These are phyloP conservation scores for Hylyphantes graminicola DNA, from an alignment of 1,140 invertebrate species.

Conservation along the genomic window DNA sequence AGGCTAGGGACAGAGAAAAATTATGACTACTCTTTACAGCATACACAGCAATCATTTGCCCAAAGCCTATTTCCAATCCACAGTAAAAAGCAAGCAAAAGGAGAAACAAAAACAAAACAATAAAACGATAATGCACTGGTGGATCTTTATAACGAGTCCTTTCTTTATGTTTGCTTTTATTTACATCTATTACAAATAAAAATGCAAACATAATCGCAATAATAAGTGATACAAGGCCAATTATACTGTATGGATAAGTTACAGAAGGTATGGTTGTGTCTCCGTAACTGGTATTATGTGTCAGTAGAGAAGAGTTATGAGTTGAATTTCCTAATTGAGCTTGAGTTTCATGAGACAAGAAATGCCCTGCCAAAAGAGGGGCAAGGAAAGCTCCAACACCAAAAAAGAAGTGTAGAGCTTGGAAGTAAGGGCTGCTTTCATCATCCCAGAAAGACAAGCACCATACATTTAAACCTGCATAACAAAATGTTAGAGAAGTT, in stretches of 20 bases:
- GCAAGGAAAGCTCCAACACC: conserved; percentile 72
- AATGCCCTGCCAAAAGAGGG: conserved; percentile 70
- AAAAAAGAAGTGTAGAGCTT: conserved; percentile 72
- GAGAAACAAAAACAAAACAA: conserved; percentile 19
- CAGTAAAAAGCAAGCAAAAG: conserved; percentile 69
- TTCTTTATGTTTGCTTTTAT: conserved; percentile 11
- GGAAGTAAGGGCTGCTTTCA: conserved; percentile 71
- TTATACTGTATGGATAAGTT: conserved; percentile 36
- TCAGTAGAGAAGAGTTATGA: background rate
- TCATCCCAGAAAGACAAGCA: conserved; percentile 71
- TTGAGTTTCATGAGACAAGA: conserved; percentile 64
- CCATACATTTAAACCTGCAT: conserved; percentile 71
- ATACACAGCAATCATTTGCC: conserved; percentile 69
- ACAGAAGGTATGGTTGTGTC: background rate
- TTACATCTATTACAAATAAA: conserved; percentile 21
- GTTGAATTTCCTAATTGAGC: background rate
- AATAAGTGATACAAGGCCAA: conserved; percentile 33
- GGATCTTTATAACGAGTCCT: conserved; percentile 16
- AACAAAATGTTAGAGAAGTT: background rate
- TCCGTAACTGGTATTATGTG: background rate
- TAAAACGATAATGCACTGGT: background rate
- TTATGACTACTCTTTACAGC: conserved; percentile 65
- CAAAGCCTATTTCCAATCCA: conserved; percentile 70
- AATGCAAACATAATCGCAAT: conserved; percentile 27
- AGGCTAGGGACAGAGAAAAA: conserved; percentile 67